These are phyloP conservation scores for Latrodectus geometricus DNA, from an alignment of 1,140 invertebrate species.

Conservation along the genomic window DNA sequence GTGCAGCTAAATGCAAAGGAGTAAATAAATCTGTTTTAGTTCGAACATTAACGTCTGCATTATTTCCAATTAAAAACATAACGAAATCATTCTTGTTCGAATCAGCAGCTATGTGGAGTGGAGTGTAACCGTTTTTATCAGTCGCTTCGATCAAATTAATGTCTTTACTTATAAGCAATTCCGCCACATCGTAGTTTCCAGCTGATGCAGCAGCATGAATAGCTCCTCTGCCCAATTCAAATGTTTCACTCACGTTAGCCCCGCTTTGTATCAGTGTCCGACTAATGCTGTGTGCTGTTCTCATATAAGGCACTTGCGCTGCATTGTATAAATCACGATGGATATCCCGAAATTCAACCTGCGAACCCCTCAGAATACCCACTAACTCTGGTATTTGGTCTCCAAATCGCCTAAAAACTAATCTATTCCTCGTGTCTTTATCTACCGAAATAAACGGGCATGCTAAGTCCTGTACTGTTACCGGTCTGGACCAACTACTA, in stretches of 20 bases:
- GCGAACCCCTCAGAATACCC: not conserved
- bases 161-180: no score
- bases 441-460: not conserved
- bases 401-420: not conserved
- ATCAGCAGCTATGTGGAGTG: constrained; percentile 15
- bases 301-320: not conserved
- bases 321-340: constrained; percentile 19
- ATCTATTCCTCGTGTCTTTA: not conserved
- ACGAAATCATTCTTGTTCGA: not conserved
- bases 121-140: constrained; percentile 5
- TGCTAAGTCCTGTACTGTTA: not conserved
- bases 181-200: not conserved
- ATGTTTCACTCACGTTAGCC: not conserved
- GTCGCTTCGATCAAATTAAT: no score
- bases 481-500: not conserved
- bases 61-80: not conserved
- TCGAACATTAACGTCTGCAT: not conserved
- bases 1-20: not conserved
- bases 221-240: constrained; percentile 1
- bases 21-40: not conserved
- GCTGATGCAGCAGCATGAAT: constrained; percentile 8
- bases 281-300: not conserved
- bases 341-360: constrained; percentile 20
- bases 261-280: not conserved
- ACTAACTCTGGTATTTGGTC: not conserved